These are phyloP conservation scores for Leucosticte australis DNA, from an alignment of 2,113 vertebrate species.

Conservation along the genomic window DNA sequence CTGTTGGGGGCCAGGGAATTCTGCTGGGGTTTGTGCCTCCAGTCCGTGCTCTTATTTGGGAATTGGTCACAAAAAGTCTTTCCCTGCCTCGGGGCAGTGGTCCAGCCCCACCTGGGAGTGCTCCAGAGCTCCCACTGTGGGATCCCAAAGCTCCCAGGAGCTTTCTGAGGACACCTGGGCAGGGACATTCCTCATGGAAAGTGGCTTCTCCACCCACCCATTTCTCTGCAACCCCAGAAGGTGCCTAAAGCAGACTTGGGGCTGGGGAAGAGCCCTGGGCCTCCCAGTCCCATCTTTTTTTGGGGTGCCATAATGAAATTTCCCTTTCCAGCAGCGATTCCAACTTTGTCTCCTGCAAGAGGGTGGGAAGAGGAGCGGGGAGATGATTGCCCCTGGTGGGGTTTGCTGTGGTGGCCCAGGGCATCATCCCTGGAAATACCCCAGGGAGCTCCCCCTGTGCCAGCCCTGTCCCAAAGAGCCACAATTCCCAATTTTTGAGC, in stretches of 20 bases:
- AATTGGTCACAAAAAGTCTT: background rate
- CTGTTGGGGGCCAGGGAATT: background rate
- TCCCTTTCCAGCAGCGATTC: background rate
- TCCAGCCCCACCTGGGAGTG: background rate
- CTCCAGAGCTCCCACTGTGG: background rate
- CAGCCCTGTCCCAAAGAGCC: rapidly evolving
- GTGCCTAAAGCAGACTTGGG: too few species aligned
- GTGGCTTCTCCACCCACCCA: background rate
- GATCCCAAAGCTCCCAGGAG: background rate
- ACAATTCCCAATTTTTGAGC: background rate
- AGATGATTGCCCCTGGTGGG: rapidly evolving
- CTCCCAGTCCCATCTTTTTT: background rate
- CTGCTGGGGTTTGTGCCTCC: background rate
- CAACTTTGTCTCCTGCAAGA: rapidly evolving
- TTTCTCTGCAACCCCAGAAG: background rate
- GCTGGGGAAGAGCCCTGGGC: rapidly evolving
- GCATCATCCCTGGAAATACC: too few species aligned
- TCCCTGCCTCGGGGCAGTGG: rapidly evolving
- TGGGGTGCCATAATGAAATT: rapidly evolving
- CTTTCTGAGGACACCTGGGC: background rate
- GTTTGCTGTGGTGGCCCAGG: background rate
- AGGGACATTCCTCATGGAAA: background rate
- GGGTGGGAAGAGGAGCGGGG: background rate
- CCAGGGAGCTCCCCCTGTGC: background rate
- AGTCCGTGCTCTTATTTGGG: rapidly evolving